Evolutionary conservation across 2,113 vertebrate species (phyloP).

Genomic region (Centropus unirufus): DNA sequence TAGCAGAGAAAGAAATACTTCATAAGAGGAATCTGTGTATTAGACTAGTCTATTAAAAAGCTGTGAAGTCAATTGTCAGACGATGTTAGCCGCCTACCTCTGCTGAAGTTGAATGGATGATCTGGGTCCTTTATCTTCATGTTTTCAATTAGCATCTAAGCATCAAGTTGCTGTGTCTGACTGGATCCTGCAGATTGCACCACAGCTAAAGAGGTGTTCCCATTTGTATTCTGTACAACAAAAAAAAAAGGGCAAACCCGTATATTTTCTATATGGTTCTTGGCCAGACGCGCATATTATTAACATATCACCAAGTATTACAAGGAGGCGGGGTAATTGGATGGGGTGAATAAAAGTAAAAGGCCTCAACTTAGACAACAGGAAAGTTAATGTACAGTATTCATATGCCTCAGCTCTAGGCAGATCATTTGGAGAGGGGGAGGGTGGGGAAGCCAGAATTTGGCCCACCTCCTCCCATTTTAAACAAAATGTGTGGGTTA

Average conservation of each 20-base stretch:
- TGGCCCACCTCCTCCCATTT: background rate
- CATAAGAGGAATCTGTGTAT: background rate
- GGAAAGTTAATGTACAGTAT: background rate
- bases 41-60: background rate
- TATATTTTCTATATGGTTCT: background rate
- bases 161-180: background rate
- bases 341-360: background rate
- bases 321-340: background rate
- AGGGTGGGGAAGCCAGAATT: background rate
- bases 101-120: background rate
- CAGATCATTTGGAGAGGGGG: background rate
- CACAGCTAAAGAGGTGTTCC: background rate
- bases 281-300: background rate
- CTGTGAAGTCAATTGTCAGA: background rate
- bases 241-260: background rate
- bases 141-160: background rate
- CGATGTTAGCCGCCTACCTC: background rate
- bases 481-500: background rate
- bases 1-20: background rate
- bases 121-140: background rate
- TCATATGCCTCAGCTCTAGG: background rate
- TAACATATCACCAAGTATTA: background rate
- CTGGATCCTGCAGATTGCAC: background rate
- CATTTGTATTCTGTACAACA: background rate
- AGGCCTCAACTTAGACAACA: background rate